A percentile compares a stretch with the other conserved stretches of the same genome.
These are phyloP conservation scores for Bettongia penicillata DNA, from an alignment of 2,113 vertebrate species.

Conservation along the genomic window DNA sequence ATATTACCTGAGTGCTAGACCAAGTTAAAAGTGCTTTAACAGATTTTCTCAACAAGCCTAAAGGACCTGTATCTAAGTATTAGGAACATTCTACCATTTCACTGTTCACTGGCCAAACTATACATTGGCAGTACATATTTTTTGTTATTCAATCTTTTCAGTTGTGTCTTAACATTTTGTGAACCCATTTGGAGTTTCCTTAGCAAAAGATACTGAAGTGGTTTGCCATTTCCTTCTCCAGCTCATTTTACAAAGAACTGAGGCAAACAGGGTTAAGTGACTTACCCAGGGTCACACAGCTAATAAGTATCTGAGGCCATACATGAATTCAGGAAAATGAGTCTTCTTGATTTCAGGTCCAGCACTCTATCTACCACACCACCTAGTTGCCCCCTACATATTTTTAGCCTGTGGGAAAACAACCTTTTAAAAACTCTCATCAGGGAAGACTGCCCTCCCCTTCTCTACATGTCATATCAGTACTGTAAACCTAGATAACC, in stretches of 20 bases:
- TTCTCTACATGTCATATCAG: neutral
- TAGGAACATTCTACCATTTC: neutral
- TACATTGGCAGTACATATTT: neutral
- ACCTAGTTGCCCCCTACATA: neutral
- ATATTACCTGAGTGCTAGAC: neutral
- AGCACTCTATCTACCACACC: neutral
- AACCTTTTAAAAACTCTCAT: neutral
- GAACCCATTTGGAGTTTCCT: neutral
- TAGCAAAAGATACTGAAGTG: neutral
- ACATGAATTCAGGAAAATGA: neutral
- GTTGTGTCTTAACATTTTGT: neutral
- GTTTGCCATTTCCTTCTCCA: neutral
- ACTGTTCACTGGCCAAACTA: neutral
- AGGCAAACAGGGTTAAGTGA: neutral
- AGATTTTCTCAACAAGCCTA: neutral
- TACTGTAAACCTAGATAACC: neutral
- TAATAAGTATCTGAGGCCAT: neutral
- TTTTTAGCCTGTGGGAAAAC: slow-evolving; percentile 1
- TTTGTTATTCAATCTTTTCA: neutral
- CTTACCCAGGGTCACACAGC: neutral
- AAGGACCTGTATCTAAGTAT: neutral
- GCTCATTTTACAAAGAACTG: neutral
- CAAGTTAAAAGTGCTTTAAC: neutral
- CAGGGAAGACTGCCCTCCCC: rapidly evolving
- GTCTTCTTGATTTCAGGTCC: neutral